Percentiles rank a stretch among this genome's conserved stretches.
These are phyloP conservation scores for Cyprinodon tularosa DNA, from an alignment of 2,113 vertebrate species.

Conservation along the genomic window DNA sequence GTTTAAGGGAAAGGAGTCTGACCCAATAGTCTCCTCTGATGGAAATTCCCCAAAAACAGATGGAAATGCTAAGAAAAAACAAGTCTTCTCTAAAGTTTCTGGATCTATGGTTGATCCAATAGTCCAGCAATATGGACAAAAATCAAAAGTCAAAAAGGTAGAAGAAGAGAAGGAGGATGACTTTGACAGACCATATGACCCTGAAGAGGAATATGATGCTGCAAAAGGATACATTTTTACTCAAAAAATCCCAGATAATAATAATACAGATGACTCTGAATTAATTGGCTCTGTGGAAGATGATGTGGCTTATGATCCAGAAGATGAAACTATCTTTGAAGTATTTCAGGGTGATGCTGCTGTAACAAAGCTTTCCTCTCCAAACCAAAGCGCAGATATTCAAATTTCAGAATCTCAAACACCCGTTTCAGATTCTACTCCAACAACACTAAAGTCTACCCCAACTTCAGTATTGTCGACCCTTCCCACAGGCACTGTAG, in stretches of 20 bases:
- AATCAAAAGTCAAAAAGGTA: constrained; percentile 82
- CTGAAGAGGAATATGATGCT: constrained; percentile 93
- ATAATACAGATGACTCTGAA: constrained; percentile 49
- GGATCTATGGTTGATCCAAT: constrained; percentile 88
- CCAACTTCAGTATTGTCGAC: constrained; percentile 15
- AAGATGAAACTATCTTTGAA: constrained; percentile 93
- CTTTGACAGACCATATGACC: constrained; percentile 92
- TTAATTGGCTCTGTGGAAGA: constrained; percentile 77
- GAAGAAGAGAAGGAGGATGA: constrained; percentile 65
- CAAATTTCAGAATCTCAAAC: constrained; percentile 1
- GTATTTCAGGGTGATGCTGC: constrained; percentile 85
- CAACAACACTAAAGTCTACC: constrained; percentile 19
- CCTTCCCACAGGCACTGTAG: constrained; percentile 63
- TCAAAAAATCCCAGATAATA: constrained; percentile 57
- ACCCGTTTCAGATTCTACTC: constrained; percentile 24
- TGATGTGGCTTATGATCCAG: constrained; percentile 94
- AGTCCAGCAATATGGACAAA: constrained; percentile 92
- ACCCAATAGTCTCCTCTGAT: constrained; percentile 46
- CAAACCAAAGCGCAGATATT: constrained; percentile 38
- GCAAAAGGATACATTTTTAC: constrained; percentile 73
- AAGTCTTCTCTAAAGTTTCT: constrained; percentile 53
- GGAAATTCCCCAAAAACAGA: constrained; percentile 36
- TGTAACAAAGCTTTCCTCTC: constrained; percentile 63
- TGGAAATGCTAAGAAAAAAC: constrained; percentile 34
- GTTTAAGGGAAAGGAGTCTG: constrained; percentile 84